Evolutionary conservation across 2,888 invertebrate species (phyloP).

Genomic region (Lordiphosa fenestrarum): DNA sequence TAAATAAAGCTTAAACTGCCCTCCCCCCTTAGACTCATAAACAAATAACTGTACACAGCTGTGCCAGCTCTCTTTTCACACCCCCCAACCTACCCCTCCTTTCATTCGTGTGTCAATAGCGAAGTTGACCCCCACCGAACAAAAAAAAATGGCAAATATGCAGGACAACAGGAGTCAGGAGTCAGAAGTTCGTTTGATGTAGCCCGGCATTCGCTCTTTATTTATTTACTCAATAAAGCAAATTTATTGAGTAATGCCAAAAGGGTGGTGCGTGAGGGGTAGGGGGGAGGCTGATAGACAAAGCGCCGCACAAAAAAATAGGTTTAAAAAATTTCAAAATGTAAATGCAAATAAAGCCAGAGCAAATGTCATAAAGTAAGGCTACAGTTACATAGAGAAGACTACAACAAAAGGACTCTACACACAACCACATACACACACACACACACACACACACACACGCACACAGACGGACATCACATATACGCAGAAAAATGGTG

Average conservation of each 20-base stretch:
- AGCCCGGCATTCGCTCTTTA: constrained; percentile 47
- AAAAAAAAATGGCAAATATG: not conserved
- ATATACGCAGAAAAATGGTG: constrained; percentile 59
- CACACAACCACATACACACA: constrained; percentile 13
- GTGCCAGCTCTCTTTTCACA: not conserved
- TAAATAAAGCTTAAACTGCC: constrained; percentile 12
- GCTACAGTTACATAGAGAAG: constrained; percentile 48
- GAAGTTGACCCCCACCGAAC: not conserved
- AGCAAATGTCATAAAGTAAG: constrained; percentile 67
- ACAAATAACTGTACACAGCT: constrained; percentile 33
- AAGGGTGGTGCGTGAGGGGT: not conserved
- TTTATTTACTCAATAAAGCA: constrained; percentile 71
- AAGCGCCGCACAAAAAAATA: constrained; percentile 23
- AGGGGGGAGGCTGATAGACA: constrained; percentile 8
- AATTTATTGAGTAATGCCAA: constrained; percentile 64
- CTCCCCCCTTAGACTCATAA: constrained; percentile 22
- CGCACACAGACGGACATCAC: constrained; percentile 8
- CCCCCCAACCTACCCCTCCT: not conserved
- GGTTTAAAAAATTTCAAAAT: constrained; percentile 40
- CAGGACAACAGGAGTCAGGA: not conserved
- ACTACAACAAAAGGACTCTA: constrained; percentile 32
- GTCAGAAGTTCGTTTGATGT: constrained; percentile 28
- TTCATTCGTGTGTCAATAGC: constrained; percentile 18
- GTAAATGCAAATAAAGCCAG: constrained; percentile 58
- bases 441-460: constrained; percentile 14